Evolutionary conservation across 2,113 vertebrate species (phyloP), one percentile per base, ranked within the genome.

Genomic region (Pseudorhombus dupliciocellatus): DNA sequence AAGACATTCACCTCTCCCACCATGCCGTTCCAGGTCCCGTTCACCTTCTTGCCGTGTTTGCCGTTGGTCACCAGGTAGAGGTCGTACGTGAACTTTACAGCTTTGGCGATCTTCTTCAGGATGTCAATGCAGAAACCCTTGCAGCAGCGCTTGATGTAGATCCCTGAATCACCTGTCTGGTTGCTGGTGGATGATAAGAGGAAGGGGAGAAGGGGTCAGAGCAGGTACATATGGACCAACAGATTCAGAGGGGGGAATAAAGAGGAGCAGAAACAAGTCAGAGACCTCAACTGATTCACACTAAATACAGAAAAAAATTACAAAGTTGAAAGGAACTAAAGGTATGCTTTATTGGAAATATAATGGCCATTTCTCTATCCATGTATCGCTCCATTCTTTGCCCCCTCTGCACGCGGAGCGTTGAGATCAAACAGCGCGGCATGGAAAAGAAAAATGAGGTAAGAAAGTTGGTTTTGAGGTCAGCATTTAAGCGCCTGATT

Each of bases 81-180:
- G 90, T 99, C 98, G 69, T 99, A 99, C 42, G 96, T 97, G 84
- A 99, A 99, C 87, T 99, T 99, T 69, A 99, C 98, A 40, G 92
- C 92, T 92, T 99, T 99, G 18, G 97, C 97, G 28, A 99, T 98
- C 92, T 99, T 99, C 93, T 99, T 99, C 73, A 99, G 94, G 92
- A 99, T 99, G 92, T 99, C 98, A 55, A 99, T 99, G 80, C 98
- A 99, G 94, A 99, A 99, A 11, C 98, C 98, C 80, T 99, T 99
- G 90, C 98, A 99, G 93, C 98, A 99, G 88, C 97, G 97, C 90
- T 99, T 99, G 91, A 98, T 97, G 84, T 99, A 99, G 92, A 97
- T 97, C 78, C 96, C 96, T 64, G 96, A 96, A 86, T 98, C 96
- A 42, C 95, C 94, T 0, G 97, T 98, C 89, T 96, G 95, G 87